A percentile compares a stretch with the other conserved stretches of the same genome.
Conservation (phyloP, 2,888 invertebrate genomes). For the Sphaeridia pumilis region DNA sequence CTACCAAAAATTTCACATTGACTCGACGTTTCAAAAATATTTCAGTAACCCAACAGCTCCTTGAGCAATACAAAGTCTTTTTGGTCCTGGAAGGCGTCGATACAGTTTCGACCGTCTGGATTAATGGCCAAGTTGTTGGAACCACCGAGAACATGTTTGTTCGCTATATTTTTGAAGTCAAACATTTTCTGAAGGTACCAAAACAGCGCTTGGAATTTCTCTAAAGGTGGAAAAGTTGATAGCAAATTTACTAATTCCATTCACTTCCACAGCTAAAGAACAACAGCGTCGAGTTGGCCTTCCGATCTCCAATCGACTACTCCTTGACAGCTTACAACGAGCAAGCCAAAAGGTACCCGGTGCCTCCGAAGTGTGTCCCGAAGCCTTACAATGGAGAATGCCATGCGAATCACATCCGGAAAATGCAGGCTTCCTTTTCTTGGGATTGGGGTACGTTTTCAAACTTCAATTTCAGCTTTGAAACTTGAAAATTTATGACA, state of each 20-base stretch:
- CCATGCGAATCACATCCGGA: conserved; percentile 78
- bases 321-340: conserved; percentile 18
- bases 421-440: conserved; percentile 86
- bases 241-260: too few relatives aligned
- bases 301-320: conserved; percentile 53
- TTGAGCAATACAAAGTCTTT: conserved; percentile 27
- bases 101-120: conserved; percentile 41
- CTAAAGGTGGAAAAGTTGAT: too few relatives aligned
- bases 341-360: conserved; percentile 42
- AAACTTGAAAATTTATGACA: neutral
- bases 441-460: conserved; percentile 82
- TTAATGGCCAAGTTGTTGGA: conserved; percentile 42
- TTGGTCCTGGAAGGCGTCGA: conserved; percentile 45
- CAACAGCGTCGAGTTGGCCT: conserved; percentile 51
- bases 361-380: conserved; percentile 69
- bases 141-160: conserved; percentile 44
- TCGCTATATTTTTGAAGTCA: conserved; percentile 41
- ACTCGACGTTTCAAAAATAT: too few relatives aligned
- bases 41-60: neutral
- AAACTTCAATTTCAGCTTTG: neutral
- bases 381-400: conserved; percentile 72
- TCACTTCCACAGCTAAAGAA: conserved; percentile 41
- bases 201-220: too few relatives aligned
- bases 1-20: too few relatives aligned
- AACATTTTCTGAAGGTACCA: conserved; percentile 34